A percentile compares a stretch with the other conserved stretches of the same genome.
Conservation (phyloP, 30 jellyfish, hydroid and myxozoan species). For the Chrysaora quinquecirrha region DNA sequence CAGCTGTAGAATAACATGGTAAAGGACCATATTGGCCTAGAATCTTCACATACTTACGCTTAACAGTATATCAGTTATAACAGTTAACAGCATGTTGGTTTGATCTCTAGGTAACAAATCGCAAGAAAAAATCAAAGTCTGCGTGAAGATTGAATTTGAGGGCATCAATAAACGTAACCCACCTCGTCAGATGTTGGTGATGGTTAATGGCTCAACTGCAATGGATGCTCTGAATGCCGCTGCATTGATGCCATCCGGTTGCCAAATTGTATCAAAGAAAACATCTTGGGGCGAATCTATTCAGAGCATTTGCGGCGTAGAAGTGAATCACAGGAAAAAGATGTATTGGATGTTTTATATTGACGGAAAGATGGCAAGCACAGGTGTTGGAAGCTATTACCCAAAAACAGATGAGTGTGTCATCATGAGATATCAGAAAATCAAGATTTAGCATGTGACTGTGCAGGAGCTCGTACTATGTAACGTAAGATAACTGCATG, state of each 20-base stretch:
- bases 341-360: constrained; percentile 48
- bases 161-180: constrained; percentile 46
- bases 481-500: too few species aligned
- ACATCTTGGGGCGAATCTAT: constrained; percentile 56
- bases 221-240: constrained; percentile 44
- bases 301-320: constrained; percentile 1
- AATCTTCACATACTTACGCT: too few species aligned
- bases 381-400: constrained; percentile 25
- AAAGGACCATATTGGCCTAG: too few species aligned
- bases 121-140: constrained; percentile 27
- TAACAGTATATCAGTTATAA: too few species aligned
- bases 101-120: too few species aligned
- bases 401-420: constrained; percentile 30
- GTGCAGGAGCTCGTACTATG: too few species aligned
- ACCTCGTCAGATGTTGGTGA: constrained; percentile 1
- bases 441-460: too few species aligned
- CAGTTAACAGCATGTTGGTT: too few species aligned
- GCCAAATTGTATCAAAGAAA: constrained; percentile 12
- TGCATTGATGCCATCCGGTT: constrained; percentile 8
- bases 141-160: constrained; percentile 51
- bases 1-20: too few species aligned
- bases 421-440: constrained; percentile 16
- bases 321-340: constrained; percentile 2
- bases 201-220: constrained; percentile 45
- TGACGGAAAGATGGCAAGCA: constrained; percentile 21